Evolutionary conservation across 2,888 invertebrate genomes (phyloP), one percentile per base, ranked within the genome.

Genomic region (Julus scandinavius): DNA sequence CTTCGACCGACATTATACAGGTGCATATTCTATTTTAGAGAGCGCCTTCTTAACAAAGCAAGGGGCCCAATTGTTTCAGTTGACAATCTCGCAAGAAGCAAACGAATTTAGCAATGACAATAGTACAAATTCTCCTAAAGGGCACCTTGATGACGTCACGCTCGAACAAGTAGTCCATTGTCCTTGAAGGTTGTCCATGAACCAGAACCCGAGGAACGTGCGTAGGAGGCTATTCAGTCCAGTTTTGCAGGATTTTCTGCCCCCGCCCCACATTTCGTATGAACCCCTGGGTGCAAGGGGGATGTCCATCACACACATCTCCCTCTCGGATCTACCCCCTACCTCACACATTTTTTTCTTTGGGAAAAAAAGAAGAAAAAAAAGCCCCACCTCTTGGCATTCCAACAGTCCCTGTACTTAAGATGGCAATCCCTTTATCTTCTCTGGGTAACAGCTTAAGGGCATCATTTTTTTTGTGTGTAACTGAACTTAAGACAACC

Each of bases 191-290:
- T 29, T 38, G 38, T 13, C 80, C 80, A 80, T 80, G 80, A 80
- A 80, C 80, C 80, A 80, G 80, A 80, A 80, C 29, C 80, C 80
- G 15, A 38, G 13, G 2, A 13, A 5, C 38, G 38, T 80, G 80
- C 80, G 80, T 80, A 80, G 80, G 80, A 80, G 80, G 80, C 38
- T 80, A 38, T 80, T 80, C 80, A 80, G 38, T 80, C 38, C 80
- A 80, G 80, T 80, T 80, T 38, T 80, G 5, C 29, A 38, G 80
- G 80, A 38, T 29, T 80, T 80, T 80, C 80, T 80, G 80, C 38
- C 80, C 80, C 80, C 38, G 80, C 80, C 80, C 38, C 80, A 38
- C 3, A 38, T 80, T 80, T 80, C 38, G 1, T 9, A 38, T 2
- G 80, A 80, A 80, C 38, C 80, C 80, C 80, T 80, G 3, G 80